A percentile compares a stretch with the other conserved stretches of the same genome.
phyloP scores from a whole-genome alignment of 2,888 invertebrate species.

The Bugulina stolonifera region DNA sequence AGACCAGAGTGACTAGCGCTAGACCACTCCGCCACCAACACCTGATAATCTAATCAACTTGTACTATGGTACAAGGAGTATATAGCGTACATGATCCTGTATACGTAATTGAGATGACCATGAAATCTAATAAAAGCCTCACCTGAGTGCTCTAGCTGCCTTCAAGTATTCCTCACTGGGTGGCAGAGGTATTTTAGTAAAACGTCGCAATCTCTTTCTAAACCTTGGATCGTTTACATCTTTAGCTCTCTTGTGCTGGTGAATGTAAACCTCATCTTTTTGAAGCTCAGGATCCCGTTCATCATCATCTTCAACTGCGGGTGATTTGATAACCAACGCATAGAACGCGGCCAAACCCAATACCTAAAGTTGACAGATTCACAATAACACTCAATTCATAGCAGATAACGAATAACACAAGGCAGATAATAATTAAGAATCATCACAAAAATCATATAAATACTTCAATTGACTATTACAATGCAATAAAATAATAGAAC shows the following conservation, averaged over 20 bases:
- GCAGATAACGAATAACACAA: too few species aligned
- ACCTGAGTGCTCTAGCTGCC: conserved; percentile 31
- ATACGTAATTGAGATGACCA: not conserved
- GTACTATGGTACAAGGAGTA: too few species aligned
- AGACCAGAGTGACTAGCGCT: too few species aligned
- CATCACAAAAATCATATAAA: too few species aligned
- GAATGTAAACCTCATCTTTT: conserved; percentile 34
- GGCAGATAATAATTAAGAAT: too few species aligned
- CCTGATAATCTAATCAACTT: too few species aligned
- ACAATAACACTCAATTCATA: too few species aligned
- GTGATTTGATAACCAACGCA: conserved; percentile 36
- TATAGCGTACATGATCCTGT: not conserved
- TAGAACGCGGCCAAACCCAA: conserved; percentile 34
- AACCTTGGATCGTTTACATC: conserved; percentile 32
- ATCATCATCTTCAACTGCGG: conserved; percentile 33
- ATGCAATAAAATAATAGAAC: too few species aligned
- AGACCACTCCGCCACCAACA: too few species aligned
- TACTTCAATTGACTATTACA: too few species aligned
- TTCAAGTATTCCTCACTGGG: conserved; percentile 34
- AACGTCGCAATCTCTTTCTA: conserved; percentile 30
- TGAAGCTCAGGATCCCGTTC: conserved; percentile 28
- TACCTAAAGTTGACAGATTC: too few species aligned
- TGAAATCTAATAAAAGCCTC: not conserved
- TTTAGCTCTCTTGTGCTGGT: conserved; percentile 32
- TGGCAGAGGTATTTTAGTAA: conserved; percentile 31